Evolutionary conservation across 2,888 invertebrate species (phyloP).

Genomic region (Parnassius mnemosyne): DNA sequence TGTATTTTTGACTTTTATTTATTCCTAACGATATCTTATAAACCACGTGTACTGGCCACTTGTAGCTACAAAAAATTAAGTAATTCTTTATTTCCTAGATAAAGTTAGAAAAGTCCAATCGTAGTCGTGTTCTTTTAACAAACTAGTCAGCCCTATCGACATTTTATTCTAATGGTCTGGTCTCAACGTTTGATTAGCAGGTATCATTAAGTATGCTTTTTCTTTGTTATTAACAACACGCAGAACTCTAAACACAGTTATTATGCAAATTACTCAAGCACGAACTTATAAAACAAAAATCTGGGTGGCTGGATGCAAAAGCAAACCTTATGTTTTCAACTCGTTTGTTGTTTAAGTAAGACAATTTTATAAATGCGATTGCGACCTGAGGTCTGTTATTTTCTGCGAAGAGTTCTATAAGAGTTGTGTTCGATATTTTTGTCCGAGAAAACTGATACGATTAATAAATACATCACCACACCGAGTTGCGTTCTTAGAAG

Average conservation of each 20-base stretch:
- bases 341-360: slow-evolving; percentile 1
- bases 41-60: too few relatives aligned
- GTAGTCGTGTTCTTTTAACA: too few relatives aligned
- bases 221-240: slow-evolving; percentile 25
- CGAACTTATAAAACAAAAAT: slow-evolving; percentile 17
- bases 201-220: slow-evolving; percentile 20
- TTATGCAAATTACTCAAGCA: slow-evolving; percentile 20
- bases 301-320: neutral
- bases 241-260: slow-evolving; percentile 18
- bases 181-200: slow-evolving; percentile 21
- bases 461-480: slow-evolving; percentile 71
- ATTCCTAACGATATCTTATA: too few relatives aligned
- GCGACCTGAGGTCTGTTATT: slow-evolving; percentile 35
- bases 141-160: slow-evolving; percentile 5
- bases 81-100: too few relatives aligned
- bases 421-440: slow-evolving; percentile 19
- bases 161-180: neutral
- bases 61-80: too few relatives aligned
- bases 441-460: slow-evolving; percentile 63
- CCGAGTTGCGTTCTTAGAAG: slow-evolving; percentile 71
- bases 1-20: too few relatives aligned
- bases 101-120: too few relatives aligned
- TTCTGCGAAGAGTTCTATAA: slow-evolving; percentile 23
- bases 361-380: slow-evolving; percentile 14
- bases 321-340: slow-evolving; percentile 4